Percentiles rank a stretch among this genome's conserved stretches.
These are phyloP conservation scores for Agrochola lychnidis DNA, from an alignment of 2,888 invertebrate species.

Conservation along the genomic window DNA sequence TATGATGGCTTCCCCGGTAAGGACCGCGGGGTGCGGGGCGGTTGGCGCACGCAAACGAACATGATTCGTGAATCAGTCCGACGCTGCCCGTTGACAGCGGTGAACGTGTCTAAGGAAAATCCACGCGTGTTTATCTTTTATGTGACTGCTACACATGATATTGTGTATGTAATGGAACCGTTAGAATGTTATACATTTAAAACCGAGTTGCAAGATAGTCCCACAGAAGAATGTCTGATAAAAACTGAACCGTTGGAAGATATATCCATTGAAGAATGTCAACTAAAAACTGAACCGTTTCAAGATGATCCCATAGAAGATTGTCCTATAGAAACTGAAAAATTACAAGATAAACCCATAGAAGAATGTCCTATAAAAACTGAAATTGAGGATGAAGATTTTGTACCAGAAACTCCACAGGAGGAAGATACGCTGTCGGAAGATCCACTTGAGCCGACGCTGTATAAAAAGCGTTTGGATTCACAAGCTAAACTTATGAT, in stretches of 20 bases:
- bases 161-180: constrained; percentile 26
- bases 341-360: background rate
- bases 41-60: too few relatives aligned
- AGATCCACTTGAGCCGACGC: constrained; percentile 21
- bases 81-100: constrained; percentile 3
- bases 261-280: background rate
- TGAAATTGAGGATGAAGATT: background rate
- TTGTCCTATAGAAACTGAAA: background rate
- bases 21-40: constrained; percentile 4
- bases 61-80: constrained; percentile 13
- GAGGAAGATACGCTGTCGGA: background rate
- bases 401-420: background rate
- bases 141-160: constrained; percentile 18
- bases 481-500: constrained; percentile 35
- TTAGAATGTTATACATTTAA: background rate
- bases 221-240: background rate
- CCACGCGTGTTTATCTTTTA: background rate
- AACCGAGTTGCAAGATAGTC: constrained; percentile 12
- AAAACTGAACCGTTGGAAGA: background rate
- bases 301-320: background rate
- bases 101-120: background rate
- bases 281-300: background rate
- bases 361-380: background rate
- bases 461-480: background rate
- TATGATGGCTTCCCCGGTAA: background rate